Evolutionary conservation across 2,797 vertebrate species (phyloP).

Genomic region (Acanthurus tractus): DNA sequence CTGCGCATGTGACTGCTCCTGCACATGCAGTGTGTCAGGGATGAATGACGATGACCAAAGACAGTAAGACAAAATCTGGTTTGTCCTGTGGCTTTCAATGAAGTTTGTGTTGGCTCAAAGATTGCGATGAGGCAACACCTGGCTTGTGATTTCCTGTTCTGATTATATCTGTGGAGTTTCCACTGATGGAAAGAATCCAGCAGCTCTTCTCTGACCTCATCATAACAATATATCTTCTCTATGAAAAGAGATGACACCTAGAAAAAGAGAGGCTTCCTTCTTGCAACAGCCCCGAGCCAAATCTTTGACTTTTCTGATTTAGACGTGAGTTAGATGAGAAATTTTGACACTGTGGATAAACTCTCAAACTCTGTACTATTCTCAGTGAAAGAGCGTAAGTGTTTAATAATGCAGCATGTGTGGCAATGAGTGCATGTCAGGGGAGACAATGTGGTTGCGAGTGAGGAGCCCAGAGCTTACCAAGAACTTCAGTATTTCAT

Average conservation of each 20-base stretch:
- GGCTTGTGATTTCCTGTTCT: conserved; percentile 50
- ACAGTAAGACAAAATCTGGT: background rate
- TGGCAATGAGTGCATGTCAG: conserved; percentile 20
- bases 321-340: background rate
- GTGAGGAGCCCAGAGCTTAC: conserved; percentile 19
- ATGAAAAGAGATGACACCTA: too few relatives aligned
- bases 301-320: background rate
- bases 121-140: conserved; percentile 43
- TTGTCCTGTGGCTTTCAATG: background rate
- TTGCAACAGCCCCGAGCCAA: background rate
- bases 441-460: background rate
- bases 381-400: conserved; percentile 21
- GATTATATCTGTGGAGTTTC: conserved; percentile 35
- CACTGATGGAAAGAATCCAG: conserved; percentile 29
- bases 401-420: conserved; percentile 68
- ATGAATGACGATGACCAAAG: background rate
- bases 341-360: background rate
- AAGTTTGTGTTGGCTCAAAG: conserved; percentile 17
- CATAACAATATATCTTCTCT: too few relatives aligned
- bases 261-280: too few relatives aligned
- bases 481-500: conserved; percentile 39
- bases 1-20: background rate
- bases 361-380: conserved; percentile 34
- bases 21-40: background rate
- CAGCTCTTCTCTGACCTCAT: background rate